Conservation (phyloP, 1,140 invertebrate genomes). For the Thalassaphorura encarpata region DNA sequence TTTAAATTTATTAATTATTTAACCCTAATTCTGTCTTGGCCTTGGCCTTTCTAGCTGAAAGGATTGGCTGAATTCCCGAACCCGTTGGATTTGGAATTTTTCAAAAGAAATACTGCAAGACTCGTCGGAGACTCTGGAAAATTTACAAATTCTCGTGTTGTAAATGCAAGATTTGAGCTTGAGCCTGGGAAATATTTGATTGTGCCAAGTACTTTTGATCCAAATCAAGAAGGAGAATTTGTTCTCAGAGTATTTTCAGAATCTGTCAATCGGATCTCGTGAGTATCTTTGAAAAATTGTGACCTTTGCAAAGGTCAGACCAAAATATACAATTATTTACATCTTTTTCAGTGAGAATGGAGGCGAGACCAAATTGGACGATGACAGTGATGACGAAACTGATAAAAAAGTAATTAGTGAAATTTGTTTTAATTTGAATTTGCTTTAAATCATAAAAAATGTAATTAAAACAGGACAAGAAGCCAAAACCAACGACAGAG, state of each 20-base stretch:
- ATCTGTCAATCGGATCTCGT: slow-evolving; percentile 78
- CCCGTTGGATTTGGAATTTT: slow-evolving; percentile 79
- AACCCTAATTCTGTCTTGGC: no score
- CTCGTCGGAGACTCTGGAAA: slow-evolving; percentile 81
- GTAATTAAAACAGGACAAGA: no score
- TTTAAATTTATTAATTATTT: no score
- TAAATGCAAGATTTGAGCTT: slow-evolving; percentile 83
- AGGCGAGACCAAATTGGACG: slow-evolving; percentile 68
- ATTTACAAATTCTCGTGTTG: slow-evolving; percentile 93
- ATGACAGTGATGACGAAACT: no score
- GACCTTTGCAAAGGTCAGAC: background rate
- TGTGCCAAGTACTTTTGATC: slow-evolving; percentile 95
- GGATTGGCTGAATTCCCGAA: slow-evolving; percentile 66
- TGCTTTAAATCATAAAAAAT: no score
- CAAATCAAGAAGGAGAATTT: slow-evolving; percentile 92
- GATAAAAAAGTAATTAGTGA: no score
- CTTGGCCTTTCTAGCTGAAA: no score
- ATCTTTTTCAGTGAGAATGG: slow-evolving; percentile 65
- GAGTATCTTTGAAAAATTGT: slow-evolving; percentile 33
- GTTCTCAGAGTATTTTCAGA: slow-evolving; percentile 92
- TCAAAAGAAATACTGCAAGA: slow-evolving; percentile 92
- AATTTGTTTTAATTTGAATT: no score
- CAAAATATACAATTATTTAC: no score
- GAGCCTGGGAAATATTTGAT: slow-evolving; percentile 95
- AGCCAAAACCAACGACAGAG: slow-evolving; percentile 44